Conservation (phyloP, 2,888 invertebrate genomes). For the Patella ulyssiponensis region DNA sequence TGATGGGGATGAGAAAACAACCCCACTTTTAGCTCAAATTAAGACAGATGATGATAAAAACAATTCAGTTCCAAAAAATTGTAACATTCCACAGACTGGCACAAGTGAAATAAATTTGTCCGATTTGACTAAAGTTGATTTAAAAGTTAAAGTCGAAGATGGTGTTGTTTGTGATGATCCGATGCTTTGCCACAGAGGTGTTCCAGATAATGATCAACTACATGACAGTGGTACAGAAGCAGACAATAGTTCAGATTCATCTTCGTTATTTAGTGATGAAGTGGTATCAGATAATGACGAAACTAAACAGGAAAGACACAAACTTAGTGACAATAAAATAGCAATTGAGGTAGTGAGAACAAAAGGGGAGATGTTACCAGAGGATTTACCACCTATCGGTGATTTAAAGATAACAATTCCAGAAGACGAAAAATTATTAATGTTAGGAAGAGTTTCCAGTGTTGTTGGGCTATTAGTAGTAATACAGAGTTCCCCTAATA, state of each 20-base stretch:
- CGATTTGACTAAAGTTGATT: too few species aligned
- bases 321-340: constrained; percentile 39
- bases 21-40: too few species aligned
- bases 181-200: too few species aligned
- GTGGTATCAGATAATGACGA: neutral
- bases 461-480: constrained; percentile 61
- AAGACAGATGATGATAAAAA: too few species aligned
- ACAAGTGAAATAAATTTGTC: too few species aligned
- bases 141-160: too few species aligned
- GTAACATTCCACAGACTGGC: too few species aligned
- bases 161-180: too few species aligned
- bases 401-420: constrained; percentile 61
- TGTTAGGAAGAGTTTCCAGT: constrained; percentile 56
- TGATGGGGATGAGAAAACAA: too few species aligned
- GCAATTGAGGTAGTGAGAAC: constrained; percentile 49
- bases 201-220: too few species aligned
- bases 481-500: constrained; percentile 72
- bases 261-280: neutral
- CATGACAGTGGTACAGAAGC: constrained; percentile 1
- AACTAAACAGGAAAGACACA: constrained; percentile 16
- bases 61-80: too few species aligned
- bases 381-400: constrained; percentile 64
- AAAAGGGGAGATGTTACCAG: constrained; percentile 58
- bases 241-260: neutral
- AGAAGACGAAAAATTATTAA: constrained; percentile 55